Percentiles rank a stretch among this genome's conserved stretches.
Evolutionary conservation across 2,113 vertebrate genomes (phyloP).

Genomic region (Caretta caretta): DNA sequence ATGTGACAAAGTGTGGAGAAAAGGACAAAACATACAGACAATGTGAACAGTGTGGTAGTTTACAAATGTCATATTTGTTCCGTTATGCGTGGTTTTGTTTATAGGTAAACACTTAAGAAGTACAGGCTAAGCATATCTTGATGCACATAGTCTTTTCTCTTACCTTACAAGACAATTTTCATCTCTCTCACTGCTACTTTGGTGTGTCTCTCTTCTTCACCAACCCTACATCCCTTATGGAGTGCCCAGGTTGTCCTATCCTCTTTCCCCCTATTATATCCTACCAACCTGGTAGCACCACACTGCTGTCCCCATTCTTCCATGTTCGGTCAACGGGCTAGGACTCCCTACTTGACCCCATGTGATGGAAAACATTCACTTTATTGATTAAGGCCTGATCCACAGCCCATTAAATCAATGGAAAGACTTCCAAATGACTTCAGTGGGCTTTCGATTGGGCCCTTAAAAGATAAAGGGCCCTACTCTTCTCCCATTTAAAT

Average conservation of each 20-base stretch:
- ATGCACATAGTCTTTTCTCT: neutral
- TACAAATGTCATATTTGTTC: neutral
- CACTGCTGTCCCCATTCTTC: rapidly evolving
- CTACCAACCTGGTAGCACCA: neutral
- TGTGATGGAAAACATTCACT: neutral
- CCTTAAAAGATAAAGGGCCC: neutral
- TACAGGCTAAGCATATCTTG: neutral
- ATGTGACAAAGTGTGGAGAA: neutral
- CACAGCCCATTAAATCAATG: neutral
- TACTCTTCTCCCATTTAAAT: neutral
- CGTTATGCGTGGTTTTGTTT: neutral
- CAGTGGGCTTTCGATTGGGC: conserved; percentile 7
- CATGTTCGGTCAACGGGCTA: neutral
- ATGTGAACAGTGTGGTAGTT: neutral
- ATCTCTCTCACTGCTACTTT: neutral
- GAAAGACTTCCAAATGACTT: conserved; percentile 6
- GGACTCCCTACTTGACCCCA: neutral
- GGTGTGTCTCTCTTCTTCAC: neutral
- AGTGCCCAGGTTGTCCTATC: neutral
- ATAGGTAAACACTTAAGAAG: neutral
- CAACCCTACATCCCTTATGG: neutral
- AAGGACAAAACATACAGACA: neutral
- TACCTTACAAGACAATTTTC: neutral
- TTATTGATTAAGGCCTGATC: neutral
- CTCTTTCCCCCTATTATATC: neutral